Evolutionary conservation across 1,140 invertebrate genomes (phyloP).

Genomic region (Cecropterus lyciades): DNA sequence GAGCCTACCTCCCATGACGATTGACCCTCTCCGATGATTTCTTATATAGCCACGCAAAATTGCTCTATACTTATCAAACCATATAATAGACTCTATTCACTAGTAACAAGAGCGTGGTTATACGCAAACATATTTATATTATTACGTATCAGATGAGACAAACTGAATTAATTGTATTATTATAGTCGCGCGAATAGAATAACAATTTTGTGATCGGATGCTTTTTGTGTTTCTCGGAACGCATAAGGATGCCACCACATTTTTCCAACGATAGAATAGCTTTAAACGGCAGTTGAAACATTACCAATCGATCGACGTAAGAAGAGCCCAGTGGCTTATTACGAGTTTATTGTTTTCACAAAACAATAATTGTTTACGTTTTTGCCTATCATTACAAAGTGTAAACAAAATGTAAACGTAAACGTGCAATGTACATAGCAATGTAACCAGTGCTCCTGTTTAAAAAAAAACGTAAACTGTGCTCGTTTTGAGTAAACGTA

Average conservation of each 20-base stretch:
- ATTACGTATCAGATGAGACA: constrained; percentile 68
- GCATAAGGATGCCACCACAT: neutral
- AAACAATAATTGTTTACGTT: too few relatives aligned
- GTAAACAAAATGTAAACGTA: too few relatives aligned
- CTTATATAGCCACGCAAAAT: constrained; percentile 59
- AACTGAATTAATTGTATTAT: constrained; percentile 81
- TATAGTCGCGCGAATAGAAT: constrained; percentile 68
- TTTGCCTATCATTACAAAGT: too few relatives aligned
- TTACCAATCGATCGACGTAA: too few relatives aligned
- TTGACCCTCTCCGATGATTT: constrained; percentile 54
- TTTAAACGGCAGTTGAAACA: too few relatives aligned
- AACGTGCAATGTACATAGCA: too few relatives aligned
- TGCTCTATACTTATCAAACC: constrained; percentile 22
- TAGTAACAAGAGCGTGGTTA: constrained; percentile 36
- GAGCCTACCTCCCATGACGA: constrained; percentile 70
- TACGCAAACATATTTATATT: constrained; percentile 39
- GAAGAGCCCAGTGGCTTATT: too few relatives aligned
- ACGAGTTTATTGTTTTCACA: too few relatives aligned
- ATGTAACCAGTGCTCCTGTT: too few relatives aligned
- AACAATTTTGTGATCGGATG: constrained; percentile 55
- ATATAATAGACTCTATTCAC: constrained; percentile 42
- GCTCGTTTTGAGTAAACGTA: too few relatives aligned
- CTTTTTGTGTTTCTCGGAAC: constrained; percentile 73
- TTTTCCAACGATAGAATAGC: too few relatives aligned
- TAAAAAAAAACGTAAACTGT: too few relatives aligned